These are phyloP conservation scores for Peromyscus attwateri DNA, from an alignment of 2,797 vertebrate species.

Conservation along the genomic window DNA sequence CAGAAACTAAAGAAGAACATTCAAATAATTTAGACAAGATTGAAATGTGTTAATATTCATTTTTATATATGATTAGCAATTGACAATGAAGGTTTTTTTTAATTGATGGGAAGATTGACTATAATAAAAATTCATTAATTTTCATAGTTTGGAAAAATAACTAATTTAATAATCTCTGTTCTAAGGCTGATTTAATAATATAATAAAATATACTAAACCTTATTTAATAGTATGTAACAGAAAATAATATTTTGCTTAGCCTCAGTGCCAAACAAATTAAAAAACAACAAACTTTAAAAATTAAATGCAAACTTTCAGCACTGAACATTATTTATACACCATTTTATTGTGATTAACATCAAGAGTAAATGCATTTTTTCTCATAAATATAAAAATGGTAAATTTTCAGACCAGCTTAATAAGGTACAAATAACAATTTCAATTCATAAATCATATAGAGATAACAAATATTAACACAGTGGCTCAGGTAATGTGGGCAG, in stretches of 20 bases:
- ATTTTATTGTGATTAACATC: neutral
- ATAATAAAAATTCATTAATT: neutral
- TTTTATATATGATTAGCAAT: slow-evolving; percentile 31
- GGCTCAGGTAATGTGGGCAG: neutral
- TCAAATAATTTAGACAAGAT: slow-evolving; percentile 13
- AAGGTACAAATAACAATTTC: neutral
- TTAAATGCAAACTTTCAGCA: neutral
- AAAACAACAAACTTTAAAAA: neutral
- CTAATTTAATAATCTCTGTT: neutral
- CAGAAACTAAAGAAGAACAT: neutral
- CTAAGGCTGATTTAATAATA: slow-evolving; percentile 33
- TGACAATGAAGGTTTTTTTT: neutral
- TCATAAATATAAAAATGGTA: slow-evolving; percentile 28
- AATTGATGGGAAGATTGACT: neutral
- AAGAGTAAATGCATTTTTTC: neutral
- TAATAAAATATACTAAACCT: neutral
- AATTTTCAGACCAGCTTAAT: slow-evolving; percentile 6
- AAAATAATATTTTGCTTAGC: slow-evolving; percentile 40
- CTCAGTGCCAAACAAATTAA: neutral
- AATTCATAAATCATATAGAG: neutral
- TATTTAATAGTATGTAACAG: slow-evolving; percentile 45
- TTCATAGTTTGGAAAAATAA: slow-evolving; percentile 32
- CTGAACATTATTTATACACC: neutral
- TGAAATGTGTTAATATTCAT: slow-evolving; percentile 17
- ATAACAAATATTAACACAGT: neutral